These are phyloP conservation scores for Sussaba pulchella DNA, from an alignment of 2,888 invertebrate genomes.

Conservation along the genomic window DNA sequence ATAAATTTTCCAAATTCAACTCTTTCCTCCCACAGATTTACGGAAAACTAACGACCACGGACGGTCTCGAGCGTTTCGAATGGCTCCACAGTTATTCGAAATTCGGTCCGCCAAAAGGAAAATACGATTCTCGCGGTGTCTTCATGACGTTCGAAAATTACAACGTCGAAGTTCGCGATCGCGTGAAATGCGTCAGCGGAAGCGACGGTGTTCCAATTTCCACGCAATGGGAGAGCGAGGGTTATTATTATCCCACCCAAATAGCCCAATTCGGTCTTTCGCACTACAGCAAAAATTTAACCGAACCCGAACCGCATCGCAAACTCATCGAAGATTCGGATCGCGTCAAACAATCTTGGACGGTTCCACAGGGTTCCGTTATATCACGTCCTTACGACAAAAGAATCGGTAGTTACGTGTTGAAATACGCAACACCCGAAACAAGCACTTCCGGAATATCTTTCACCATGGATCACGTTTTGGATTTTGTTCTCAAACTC, in stretches of 20 bases:
- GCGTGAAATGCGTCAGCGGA: slow-evolving; percentile 98
- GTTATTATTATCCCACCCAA: slow-evolving; percentile 99
- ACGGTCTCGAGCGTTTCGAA: slow-evolving; percentile 93
- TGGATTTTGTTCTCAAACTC: slow-evolving; percentile 91
- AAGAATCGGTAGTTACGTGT: slow-evolving; percentile 86
- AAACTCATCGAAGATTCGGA: slow-evolving; percentile 92
- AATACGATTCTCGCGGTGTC: slow-evolving; percentile 95
- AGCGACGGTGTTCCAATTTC: slow-evolving; percentile 97
- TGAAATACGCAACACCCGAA: slow-evolving; percentile 91
- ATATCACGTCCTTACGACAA: slow-evolving; percentile 88
- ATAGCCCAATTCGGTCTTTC: slow-evolving; percentile 99
- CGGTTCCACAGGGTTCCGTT: slow-evolving; percentile 89
- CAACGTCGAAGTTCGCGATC: slow-evolving; percentile 97
- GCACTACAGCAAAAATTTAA: slow-evolving; percentile 97
- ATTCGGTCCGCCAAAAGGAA: slow-evolving; percentile 94
- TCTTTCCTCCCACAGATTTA: slow-evolving; percentile 87
- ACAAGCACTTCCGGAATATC: slow-evolving; percentile 89
- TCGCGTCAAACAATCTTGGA: slow-evolving; percentile 89
- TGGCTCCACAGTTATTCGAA: slow-evolving; percentile 98
- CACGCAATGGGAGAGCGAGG: slow-evolving; percentile 98
- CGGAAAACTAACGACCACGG: slow-evolving; percentile 91
- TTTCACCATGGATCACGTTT: slow-evolving; percentile 88
- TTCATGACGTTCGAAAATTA: slow-evolving; percentile 99
- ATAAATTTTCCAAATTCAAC: neutral
- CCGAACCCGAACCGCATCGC: slow-evolving; percentile 92